A percentile compares a stretch with the other conserved stretches of the same genome.
phyloP scores from a whole-genome alignment of 2,113 vertebrate genomes.

The Girardinichthys multiradiatus region DNA sequence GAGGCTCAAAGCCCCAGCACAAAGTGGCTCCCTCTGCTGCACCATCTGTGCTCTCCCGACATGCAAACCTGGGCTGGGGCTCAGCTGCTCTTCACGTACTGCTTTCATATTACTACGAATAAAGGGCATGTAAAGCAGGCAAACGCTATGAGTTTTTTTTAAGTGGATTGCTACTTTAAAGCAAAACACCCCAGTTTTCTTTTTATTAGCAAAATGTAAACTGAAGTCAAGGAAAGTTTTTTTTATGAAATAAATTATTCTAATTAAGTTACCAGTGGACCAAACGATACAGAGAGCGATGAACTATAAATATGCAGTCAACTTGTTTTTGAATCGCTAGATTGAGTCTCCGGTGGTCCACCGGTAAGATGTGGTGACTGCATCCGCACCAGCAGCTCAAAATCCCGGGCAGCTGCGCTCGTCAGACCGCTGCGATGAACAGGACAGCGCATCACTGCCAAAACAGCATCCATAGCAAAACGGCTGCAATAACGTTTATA shows the following conservation, averaged over 20 bases:
- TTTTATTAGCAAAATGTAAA: background rate
- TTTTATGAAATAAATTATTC: background rate
- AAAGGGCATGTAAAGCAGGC: background rate
- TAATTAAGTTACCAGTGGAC: background rate
- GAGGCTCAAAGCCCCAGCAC: constrained; percentile 55
- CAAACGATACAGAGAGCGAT: background rate
- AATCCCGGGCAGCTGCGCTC: constrained; percentile 13
- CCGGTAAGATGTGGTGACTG: background rate
- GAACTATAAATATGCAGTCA: no score
- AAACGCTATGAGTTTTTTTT: no score
- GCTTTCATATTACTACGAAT: constrained; percentile 12
- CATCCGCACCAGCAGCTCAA: constrained; percentile 12
- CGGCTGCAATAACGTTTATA: background rate
- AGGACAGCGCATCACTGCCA: background rate
- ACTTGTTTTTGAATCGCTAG: background rate
- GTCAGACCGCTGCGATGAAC: background rate
- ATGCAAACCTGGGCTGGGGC: constrained; percentile 39
- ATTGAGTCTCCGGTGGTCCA: constrained; percentile 4
- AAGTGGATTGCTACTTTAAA: constrained; percentile 1
- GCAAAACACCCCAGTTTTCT: background rate
- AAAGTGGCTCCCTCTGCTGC: constrained; percentile 77
- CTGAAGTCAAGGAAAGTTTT: background rate
- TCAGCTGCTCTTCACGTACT: constrained; percentile 25
- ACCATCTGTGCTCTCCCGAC: constrained; percentile 69
- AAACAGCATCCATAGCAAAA: constrained; percentile 2